Conservation (phyloP, 1,140 invertebrate species). For the Latrodectus geometricus region DNA sequence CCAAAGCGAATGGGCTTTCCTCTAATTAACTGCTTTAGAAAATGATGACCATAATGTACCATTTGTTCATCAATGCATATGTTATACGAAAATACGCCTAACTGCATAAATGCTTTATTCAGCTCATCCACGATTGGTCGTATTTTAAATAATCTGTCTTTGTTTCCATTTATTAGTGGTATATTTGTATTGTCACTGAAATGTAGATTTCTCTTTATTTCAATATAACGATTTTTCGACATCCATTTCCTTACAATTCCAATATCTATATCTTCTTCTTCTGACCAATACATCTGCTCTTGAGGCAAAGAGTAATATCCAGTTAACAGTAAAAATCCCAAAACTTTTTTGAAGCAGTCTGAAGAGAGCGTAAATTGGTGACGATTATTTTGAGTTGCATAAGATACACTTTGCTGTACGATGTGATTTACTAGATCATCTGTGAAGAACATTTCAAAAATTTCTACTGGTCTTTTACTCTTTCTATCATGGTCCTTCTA, state of each 20-base stretch:
- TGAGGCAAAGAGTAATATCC: conserved; percentile 37
- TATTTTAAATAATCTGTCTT: conserved; percentile 38
- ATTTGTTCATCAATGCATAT: conserved; percentile 39
- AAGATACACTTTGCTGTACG: conserved; percentile 41
- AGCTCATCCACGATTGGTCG: conserved; percentile 34
- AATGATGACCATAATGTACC: conserved; percentile 32
- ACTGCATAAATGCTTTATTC: conserved; percentile 40
- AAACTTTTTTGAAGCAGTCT: conserved; percentile 33
- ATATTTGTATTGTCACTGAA: conserved; percentile 38
- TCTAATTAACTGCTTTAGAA: conserved; percentile 40
- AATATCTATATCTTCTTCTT: conserved; percentile 41
- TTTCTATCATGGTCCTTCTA: too few species aligned
- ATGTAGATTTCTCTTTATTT: conserved; percentile 41
- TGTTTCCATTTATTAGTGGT: too few species aligned
- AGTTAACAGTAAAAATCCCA: conserved; percentile 40
- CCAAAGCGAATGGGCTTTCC: conserved; percentile 38
- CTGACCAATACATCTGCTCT: conserved; percentile 39
- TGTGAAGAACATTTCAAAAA: conserved; percentile 42
- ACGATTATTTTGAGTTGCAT: conserved; percentile 42
- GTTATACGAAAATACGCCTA: conserved; percentile 36
- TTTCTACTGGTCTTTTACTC: conserved; percentile 42
- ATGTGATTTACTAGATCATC: conserved; percentile 40
- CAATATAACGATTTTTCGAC: conserved; percentile 40
- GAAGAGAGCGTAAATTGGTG: conserved; percentile 35
- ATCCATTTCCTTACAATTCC: conserved; percentile 35